A percentile compares a stretch with the other conserved stretches of the same genome.
Evolutionary conservation across 2,888 invertebrate species (phyloP).

Genomic region (Shargacucullia verbasci): DNA sequence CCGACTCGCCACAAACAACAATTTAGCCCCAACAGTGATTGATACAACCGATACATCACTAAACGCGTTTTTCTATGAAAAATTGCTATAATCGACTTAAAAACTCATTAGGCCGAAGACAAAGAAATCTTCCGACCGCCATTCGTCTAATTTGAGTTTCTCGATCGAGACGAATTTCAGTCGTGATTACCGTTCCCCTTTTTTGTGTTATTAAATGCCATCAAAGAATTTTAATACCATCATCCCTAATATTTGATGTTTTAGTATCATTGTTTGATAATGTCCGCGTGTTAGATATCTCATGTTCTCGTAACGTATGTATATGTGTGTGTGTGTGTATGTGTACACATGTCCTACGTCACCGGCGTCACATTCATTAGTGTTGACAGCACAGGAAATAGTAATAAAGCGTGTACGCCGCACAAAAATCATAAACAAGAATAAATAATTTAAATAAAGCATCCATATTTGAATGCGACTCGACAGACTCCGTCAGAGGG

Average conservation of each 20-base stretch:
- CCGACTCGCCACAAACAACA: slow-evolving; percentile 76
- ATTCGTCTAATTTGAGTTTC: slow-evolving; percentile 87
- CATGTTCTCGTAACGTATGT: background rate
- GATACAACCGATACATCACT: slow-evolving; percentile 88
- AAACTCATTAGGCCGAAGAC: slow-evolving; percentile 89
- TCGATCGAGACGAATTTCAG: slow-evolving; percentile 86
- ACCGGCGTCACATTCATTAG: slow-evolving; percentile 78
- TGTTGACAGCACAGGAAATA: slow-evolving; percentile 84
- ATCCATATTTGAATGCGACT: slow-evolving; percentile 79
- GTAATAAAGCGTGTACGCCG: slow-evolving; percentile 76
- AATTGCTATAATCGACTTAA: slow-evolving; percentile 89
- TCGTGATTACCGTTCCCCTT: slow-evolving; percentile 79
- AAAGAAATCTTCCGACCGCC: slow-evolving; percentile 86
- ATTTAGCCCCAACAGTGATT: slow-evolving; percentile 86
- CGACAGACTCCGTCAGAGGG: slow-evolving; percentile 74
- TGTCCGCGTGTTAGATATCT: slow-evolving; percentile 28
- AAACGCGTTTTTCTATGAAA: slow-evolving; percentile 89
- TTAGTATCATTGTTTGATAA: slow-evolving; percentile 51
- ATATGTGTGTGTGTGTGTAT: slow-evolving; percentile 13
- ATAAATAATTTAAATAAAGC: slow-evolving; percentile 80
- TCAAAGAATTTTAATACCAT: slow-evolving; percentile 72
- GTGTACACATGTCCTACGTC: slow-evolving; percentile 75
- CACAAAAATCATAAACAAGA: slow-evolving; percentile 81
- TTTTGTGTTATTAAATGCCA: slow-evolving; percentile 79
- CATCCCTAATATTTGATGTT: slow-evolving; percentile 57